A percentile compares a stretch with the other conserved stretches of the same genome.
These are phyloP conservation scores for Dioctria linearis DNA, from an alignment of 2,888 invertebrate species.

Conservation along the genomic window DNA sequence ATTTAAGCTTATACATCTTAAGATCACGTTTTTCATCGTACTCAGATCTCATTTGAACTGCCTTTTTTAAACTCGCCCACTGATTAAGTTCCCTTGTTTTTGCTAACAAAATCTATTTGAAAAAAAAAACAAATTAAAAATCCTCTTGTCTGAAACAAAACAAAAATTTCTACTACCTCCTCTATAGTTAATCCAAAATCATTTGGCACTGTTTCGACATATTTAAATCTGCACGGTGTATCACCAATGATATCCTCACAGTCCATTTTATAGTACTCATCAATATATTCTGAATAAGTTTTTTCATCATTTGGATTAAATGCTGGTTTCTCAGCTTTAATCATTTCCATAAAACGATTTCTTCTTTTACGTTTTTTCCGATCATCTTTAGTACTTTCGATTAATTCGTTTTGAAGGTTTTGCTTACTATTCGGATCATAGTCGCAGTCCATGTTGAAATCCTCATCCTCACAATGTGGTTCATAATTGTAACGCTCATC, in stretches of 20 bases:
- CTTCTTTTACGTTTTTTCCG: slow-evolving; percentile 78
- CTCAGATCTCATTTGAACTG: slow-evolving; percentile 83
- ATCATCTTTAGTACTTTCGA: slow-evolving; percentile 74
- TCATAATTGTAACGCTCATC: slow-evolving; percentile 72
- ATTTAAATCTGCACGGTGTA: slow-evolving; percentile 92
- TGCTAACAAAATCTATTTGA: slow-evolving; percentile 84
- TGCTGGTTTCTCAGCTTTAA: slow-evolving; percentile 84
- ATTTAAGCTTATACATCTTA: slow-evolving; percentile 81
- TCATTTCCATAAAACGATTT: slow-evolving; percentile 82
- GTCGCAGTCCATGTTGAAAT: slow-evolving; percentile 93
- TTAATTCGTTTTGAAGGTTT: slow-evolving; percentile 74
- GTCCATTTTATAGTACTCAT: slow-evolving; percentile 95
- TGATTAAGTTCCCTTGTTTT: slow-evolving; percentile 94
- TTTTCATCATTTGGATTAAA: slow-evolving; percentile 84
- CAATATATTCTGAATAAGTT: slow-evolving; percentile 89
- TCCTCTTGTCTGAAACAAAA: background rate
- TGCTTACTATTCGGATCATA: slow-evolving; percentile 77
- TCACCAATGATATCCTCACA: slow-evolving; percentile 97
- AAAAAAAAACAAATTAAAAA: slow-evolving; percentile 56
- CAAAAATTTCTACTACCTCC: slow-evolving; percentile 77
- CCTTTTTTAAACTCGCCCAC: slow-evolving; percentile 94
- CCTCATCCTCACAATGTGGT: slow-evolving; percentile 83
- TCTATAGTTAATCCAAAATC: slow-evolving; percentile 91
- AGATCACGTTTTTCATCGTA: slow-evolving; percentile 86
- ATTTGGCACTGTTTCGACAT: slow-evolving; percentile 90